Evolutionary conservation across 2,888 invertebrate genomes (phyloP), one percentile per base, ranked within the genome.

Genomic region (Pedicia rivosa): DNA sequence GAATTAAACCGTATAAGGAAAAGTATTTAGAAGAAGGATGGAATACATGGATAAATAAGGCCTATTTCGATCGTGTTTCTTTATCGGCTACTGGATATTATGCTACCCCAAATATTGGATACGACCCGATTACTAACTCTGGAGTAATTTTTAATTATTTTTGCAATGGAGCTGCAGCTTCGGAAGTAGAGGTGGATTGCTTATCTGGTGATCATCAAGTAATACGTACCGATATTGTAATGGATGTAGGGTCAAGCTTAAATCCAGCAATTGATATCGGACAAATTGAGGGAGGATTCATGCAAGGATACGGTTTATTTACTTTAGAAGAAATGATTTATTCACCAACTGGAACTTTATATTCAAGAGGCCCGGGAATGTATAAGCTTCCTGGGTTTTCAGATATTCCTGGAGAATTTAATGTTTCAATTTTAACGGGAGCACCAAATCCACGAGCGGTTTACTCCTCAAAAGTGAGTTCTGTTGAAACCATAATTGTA

Each of bases 221-320:
- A 2, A 58, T 88, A 24, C 70, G 81, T 50, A 81, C 86, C 1
- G 91, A 95, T 51, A 92, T 95, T 47, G 91, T 95, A 0, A 94
- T 95, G 94, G 95, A 95, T 63, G 69, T 95, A 46, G 94, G 94
- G 1, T 78, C 84, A 47, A 92, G 92, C 59, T 63, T 95, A 37
- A 95, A 95, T 62, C 95, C 95, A 4, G 92, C 94, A 2, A 88
- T 95, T 44, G 95, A 95, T 50, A 83, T 95, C 47, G 95, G 94
- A 0, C 95, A 95, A 66, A 79, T 95, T 12, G 95, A 95, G 63
- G 95, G 95, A 3, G 95, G 72, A 0, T 95, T 92, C 50, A 70
- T 88, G 53, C 92, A 94, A 68, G 95, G 95, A 1, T 88, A 91
- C 50, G 95, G 94, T 2, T 57, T 95, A 38, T 91, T 83, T 50